Percentiles rank a stretch among this genome's conserved stretches.
Conservation (phyloP, 2,113 vertebrate species). For the Coregonus clupeaformis region DNA sequence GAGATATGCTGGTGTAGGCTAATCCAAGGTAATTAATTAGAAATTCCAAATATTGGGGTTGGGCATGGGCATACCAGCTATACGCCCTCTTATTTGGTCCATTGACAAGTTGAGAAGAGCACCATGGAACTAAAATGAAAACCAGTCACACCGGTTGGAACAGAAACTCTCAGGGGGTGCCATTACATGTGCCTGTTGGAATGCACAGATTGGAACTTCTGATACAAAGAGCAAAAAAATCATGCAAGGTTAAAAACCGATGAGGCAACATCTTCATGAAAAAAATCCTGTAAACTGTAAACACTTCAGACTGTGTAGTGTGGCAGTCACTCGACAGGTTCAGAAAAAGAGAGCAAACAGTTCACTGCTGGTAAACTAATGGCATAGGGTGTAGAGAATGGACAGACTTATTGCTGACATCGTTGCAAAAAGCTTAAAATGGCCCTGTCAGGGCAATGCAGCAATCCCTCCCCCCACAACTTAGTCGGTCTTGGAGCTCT, state of each 20-base stretch:
- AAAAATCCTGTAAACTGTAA: not conserved
- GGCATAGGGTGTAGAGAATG: too few relatives aligned
- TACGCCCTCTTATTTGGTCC: not conserved
- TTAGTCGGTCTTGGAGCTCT: constrained; percentile 35
- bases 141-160: not conserved
- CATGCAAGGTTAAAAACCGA: too few relatives aligned
- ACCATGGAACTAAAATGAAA: not conserved
- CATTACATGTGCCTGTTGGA: not conserved
- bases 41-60: not conserved
- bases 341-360: not conserved
- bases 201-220: not conserved
- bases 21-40: not conserved
- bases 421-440: too few relatives aligned
- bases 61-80: not conserved
- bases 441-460: not conserved
- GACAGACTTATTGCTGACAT: too few relatives aligned
- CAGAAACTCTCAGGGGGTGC: not conserved
- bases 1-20: not conserved
- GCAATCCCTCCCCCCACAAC: not conserved
- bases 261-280: not conserved
- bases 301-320: too few relatives aligned
- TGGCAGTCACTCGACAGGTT: too few relatives aligned
- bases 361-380: not conserved
- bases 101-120: not conserved
- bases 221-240: not conserved